A percentile compares a stretch with the other conserved stretches of the same genome.
phyloP scores from a whole-genome alignment of 2,797 vertebrate species.

The Tinamus major region DNA sequence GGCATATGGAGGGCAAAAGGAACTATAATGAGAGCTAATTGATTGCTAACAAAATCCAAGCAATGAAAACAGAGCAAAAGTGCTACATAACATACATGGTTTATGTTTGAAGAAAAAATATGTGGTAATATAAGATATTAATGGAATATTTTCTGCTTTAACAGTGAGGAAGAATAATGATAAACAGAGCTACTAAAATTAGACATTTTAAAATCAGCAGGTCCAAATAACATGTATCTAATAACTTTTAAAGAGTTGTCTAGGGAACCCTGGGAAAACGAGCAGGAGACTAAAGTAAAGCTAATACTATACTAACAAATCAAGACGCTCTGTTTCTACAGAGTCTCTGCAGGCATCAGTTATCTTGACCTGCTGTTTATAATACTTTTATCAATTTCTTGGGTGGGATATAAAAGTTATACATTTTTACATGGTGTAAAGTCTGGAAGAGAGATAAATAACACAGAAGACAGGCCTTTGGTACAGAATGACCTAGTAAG shows the following conservation, averaged over 20 bases:
- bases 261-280: background rate
- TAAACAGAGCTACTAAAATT: slow-evolving; percentile 26
- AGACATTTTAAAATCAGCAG: slow-evolving; percentile 19
- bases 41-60: background rate
- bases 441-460: slow-evolving; percentile 35
- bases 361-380: background rate
- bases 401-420: background rate
- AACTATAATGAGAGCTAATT: background rate
- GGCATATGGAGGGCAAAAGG: background rate
- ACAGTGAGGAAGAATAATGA: background rate
- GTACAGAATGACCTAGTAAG: slow-evolving; percentile 43
- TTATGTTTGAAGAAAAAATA: background rate
- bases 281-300: background rate
- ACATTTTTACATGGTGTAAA: background rate
- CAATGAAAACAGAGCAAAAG: background rate
- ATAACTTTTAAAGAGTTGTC: background rate
- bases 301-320: background rate
- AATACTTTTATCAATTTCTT: background rate
- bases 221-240: background rate
- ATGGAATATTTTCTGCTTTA: slow-evolving; percentile 5
- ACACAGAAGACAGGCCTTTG: background rate
- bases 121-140: background rate
- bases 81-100: background rate
- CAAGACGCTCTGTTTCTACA: background rate
- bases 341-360: background rate